Evolutionary conservation across 2,888 invertebrate genomes (phyloP).

Genomic region (Uloborus plumipes): DNA sequence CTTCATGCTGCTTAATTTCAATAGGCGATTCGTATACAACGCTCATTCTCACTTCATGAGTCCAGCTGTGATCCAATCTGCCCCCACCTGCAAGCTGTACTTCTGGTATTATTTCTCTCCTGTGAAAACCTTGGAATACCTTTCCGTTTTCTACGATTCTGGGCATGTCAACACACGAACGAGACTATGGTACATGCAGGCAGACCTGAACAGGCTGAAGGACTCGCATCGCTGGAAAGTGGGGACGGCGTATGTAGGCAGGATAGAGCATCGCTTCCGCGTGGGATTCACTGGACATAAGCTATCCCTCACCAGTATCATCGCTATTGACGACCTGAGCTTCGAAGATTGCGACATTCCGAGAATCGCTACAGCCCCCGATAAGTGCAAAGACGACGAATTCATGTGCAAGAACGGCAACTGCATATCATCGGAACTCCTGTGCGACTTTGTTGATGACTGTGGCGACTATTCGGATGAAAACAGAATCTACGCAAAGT

Average conservation of each 20-base stretch:
- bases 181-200: conserved; percentile 26
- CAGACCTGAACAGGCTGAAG: not conserved
- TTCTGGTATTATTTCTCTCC: conserved; percentile 57
- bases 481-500: conserved; percentile 36
- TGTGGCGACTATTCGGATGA: conserved; percentile 64
- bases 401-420: conserved; percentile 51
- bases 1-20: conserved; percentile 35
- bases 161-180: conserved; percentile 29
- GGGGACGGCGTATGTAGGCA: conserved; percentile 45
- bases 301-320: not conserved
- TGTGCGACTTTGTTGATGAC: conserved; percentile 63
- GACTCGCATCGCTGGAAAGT: conserved; percentile 21
- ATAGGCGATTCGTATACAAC: not conserved
- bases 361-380: conserved; percentile 7
- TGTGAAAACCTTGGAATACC: conserved; percentile 3
- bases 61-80: conserved; percentile 50
- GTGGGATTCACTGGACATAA: conserved; percentile 35
- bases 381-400: conserved; percentile 30
- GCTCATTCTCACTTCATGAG: conserved; percentile 32
- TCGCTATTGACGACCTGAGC: conserved; percentile 63
- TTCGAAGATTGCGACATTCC: conserved; percentile 57
- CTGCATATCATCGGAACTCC: conserved; percentile 42
- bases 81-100: conserved; percentile 47
- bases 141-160: conserved; percentile 36
- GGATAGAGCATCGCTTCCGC: conserved; percentile 41